phyloP scores from a whole-genome alignment of 1,140 invertebrate genomes.

The Drosophila setifemur region DNA sequence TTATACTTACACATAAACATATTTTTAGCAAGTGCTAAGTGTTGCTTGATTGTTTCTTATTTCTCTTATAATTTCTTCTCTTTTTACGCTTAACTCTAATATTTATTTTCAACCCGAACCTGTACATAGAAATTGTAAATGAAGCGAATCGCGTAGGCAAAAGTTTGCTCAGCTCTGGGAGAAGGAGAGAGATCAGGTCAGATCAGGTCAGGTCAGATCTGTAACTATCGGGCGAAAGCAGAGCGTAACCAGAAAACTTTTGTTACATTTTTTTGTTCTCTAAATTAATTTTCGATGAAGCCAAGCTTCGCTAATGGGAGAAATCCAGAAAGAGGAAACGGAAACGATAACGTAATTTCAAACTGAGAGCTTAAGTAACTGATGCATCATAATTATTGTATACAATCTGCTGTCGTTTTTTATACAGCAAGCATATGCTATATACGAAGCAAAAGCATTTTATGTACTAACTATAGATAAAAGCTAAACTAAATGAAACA shows the following conservation, averaged over 20 bases:
- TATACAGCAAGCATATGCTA: slow-evolving; percentile 13
- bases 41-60: slow-evolving; percentile 41
- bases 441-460: slow-evolving; percentile 35
- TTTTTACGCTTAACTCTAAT: slow-evolving; percentile 28
- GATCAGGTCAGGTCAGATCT: slow-evolving; percentile 6
- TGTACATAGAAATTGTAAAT: slow-evolving; percentile 26
- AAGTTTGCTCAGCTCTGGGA: slow-evolving; percentile 35
- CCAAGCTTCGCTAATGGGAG: slow-evolving; percentile 54
- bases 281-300: slow-evolving; percentile 67
- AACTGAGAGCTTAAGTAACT: slow-evolving; percentile 65
- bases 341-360: slow-evolving; percentile 37
- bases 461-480: slow-evolving; percentile 37
- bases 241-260: slow-evolving; percentile 1
- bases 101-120: slow-evolving; percentile 28
- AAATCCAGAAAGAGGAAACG: not conserved
- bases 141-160: slow-evolving; percentile 19
- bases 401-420: slow-evolving; percentile 44
- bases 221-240: not conserved
- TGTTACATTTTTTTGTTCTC: slow-evolving; percentile 30
- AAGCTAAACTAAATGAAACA: slow-evolving; percentile 6
- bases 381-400: slow-evolving; percentile 48
- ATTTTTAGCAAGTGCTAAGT: slow-evolving; percentile 42
- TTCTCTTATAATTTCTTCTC: slow-evolving; percentile 9
- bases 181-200: not conserved
- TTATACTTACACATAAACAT: slow-evolving; percentile 10